Percentiles rank a stretch among this genome's conserved stretches.
Conservation (phyloP, 2,888 invertebrate genomes). For the Hylaea fasciaria region DNA sequence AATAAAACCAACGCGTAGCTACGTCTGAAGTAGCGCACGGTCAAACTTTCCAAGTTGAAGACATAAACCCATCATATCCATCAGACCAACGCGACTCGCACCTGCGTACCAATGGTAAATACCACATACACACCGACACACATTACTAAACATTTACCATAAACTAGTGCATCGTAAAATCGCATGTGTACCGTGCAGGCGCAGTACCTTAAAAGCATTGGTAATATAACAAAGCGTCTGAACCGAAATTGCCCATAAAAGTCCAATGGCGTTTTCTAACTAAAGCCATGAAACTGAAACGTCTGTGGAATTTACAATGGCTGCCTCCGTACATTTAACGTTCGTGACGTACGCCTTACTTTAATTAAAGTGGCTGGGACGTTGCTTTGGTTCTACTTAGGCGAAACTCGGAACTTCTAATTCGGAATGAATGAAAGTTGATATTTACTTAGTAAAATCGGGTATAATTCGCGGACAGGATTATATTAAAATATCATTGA, state of each 20-base stretch:
- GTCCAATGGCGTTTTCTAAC: constrained; percentile 83
- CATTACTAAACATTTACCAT: constrained; percentile 78
- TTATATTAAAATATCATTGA: too few species aligned
- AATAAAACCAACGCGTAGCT: not conserved
- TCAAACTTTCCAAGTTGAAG: constrained; percentile 30
- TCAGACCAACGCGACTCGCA: constrained; percentile 23
- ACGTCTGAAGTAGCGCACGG: not conserved
- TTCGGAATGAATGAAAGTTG: not conserved
- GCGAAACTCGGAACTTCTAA: constrained; percentile 25
- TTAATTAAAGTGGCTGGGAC: constrained; percentile 77
- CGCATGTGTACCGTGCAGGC: constrained; percentile 82
- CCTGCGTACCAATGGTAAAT: constrained; percentile 39
- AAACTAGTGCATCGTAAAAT: constrained; percentile 78
- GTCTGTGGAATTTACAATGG: constrained; percentile 82
- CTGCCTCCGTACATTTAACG: constrained; percentile 80
- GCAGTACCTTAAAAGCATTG: constrained; percentile 85
- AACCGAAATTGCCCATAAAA: constrained; percentile 86
- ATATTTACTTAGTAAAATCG: too few species aligned
- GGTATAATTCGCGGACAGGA: too few species aligned
- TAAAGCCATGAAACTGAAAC: constrained; percentile 84
- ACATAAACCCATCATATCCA: constrained; percentile 16
- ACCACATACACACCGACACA: constrained; percentile 54
- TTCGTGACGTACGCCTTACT: constrained; percentile 78
- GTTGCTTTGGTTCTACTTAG: constrained; percentile 46
- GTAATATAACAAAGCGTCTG: constrained; percentile 85